A percentile compares a stretch with the other conserved stretches of the same genome.
phyloP scores from a whole-genome alignment of 1,140 invertebrate species.

The Diuraphis noxia region DNA sequence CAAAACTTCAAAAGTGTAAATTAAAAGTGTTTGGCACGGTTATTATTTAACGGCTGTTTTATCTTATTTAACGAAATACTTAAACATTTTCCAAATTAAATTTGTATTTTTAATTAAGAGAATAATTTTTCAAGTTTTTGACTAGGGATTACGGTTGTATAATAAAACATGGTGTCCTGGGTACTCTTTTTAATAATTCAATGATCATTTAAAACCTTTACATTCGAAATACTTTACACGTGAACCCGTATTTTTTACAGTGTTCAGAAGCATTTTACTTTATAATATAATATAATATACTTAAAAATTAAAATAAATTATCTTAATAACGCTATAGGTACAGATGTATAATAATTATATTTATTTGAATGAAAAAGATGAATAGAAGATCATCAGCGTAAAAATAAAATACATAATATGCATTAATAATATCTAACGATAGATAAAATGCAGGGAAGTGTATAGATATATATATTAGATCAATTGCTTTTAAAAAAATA shows the following conservation, averaged over 20 bases:
- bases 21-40: not conserved
- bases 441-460: not conserved
- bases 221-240: not conserved
- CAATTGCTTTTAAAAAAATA: not conserved
- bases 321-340: not conserved
- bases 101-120: conserved; percentile 13
- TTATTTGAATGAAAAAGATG: not conserved
- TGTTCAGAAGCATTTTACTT: not conserved
- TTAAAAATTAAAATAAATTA: conserved; percentile 8
- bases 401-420: not conserved
- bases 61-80: conserved; percentile 11
- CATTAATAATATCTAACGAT: not conserved
- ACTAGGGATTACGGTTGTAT: not conserved
- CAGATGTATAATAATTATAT: not conserved
- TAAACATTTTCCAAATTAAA: not conserved
- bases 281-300: not conserved
- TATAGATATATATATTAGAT: not conserved
- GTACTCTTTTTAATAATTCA: not conserved
- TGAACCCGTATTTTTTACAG: not conserved
- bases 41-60: not conserved
- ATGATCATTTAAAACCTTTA: not conserved
- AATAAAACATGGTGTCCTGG: not conserved
- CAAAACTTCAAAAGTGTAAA: not conserved
- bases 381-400: not conserved
- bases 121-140: not conserved